These are phyloP conservation scores for Lepilemur septentrionalis DNA, from an alignment of 2,797 vertebrate genomes.

Conservation along the genomic window DNA sequence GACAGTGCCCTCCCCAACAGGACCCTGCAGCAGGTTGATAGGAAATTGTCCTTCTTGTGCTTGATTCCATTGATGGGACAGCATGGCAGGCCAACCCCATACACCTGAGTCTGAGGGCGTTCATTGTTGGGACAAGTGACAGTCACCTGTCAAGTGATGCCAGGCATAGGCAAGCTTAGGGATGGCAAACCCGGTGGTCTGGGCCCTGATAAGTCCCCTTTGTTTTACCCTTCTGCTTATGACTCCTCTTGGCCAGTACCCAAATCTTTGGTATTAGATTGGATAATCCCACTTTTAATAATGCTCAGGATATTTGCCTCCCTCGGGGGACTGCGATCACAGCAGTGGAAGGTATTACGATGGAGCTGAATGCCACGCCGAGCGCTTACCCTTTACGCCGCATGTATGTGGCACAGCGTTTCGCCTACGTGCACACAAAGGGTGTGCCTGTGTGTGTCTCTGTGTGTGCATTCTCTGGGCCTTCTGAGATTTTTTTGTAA, in stretches of 20 bases:
- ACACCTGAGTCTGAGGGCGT: neutral
- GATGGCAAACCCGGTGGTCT: slow-evolving; percentile 28
- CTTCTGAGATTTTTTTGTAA: slow-evolving; percentile 4
- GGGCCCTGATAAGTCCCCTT: slow-evolving; percentile 62
- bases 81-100: neutral
- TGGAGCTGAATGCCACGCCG: slow-evolving; percentile 67
- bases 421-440: slow-evolving; percentile 37
- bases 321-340: slow-evolving; percentile 44
- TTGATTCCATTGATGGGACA: neutral
- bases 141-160: slow-evolving; percentile 39
- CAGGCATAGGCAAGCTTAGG: slow-evolving; percentile 43
- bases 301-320: slow-evolving; percentile 76
- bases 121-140: slow-evolving; percentile 7
- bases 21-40: neutral
- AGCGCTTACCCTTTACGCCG: slow-evolving; percentile 69
- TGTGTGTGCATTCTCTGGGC: neutral
- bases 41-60: neutral
- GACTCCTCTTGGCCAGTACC: slow-evolving; percentile 74
- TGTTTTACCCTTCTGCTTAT: slow-evolving; percentile 68
- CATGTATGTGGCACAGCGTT: slow-evolving; percentile 34
- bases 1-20: neutral
- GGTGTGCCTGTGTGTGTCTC: neutral
- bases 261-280: slow-evolving; percentile 79
- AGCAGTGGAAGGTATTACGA: slow-evolving; percentile 70
- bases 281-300: slow-evolving; percentile 81